These are phyloP conservation scores for Anthonomus grandis DNA, from an alignment of 1,140 invertebrate genomes.

Conservation along the genomic window DNA sequence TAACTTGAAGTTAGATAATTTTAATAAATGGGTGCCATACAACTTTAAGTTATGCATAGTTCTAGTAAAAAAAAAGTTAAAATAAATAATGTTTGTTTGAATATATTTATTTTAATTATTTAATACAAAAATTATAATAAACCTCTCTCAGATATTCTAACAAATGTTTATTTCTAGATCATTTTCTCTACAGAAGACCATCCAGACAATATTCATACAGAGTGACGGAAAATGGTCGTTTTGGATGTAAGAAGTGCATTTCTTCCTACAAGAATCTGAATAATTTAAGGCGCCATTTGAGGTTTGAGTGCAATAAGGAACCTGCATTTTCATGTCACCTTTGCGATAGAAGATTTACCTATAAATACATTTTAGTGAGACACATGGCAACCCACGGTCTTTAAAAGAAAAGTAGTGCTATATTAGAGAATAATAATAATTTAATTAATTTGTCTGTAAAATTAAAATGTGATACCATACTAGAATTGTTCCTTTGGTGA, in stretches of 20 bases:
- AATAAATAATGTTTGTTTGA: no score
- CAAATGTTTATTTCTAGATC: slow-evolving; percentile 4
- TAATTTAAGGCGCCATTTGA: slow-evolving; percentile 31
- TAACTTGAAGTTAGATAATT: no score
- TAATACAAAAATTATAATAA: neutral
- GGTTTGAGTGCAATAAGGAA: slow-evolving; percentile 20
- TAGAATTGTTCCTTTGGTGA: no score
- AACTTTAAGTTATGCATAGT: no score
- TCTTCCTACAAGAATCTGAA: slow-evolving; percentile 25
- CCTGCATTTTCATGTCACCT: slow-evolving; percentile 14
- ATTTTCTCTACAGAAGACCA: neutral
- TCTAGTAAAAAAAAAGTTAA: no score
- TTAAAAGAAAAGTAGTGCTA: no score
- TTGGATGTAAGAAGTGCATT: slow-evolving; percentile 16
- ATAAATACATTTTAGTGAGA: slow-evolving; percentile 18
- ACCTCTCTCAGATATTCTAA: neutral
- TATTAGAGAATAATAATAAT: no score
- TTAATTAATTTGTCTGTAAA: no score
- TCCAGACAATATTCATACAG: slow-evolving; percentile 1
- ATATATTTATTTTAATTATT: neutral
- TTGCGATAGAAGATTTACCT: slow-evolving; percentile 9
- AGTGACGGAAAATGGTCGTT: slow-evolving; percentile 12
- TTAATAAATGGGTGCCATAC: no score
- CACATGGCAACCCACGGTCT: slow-evolving; percentile 14
- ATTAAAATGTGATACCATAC: no score